phyloP scores from a whole-genome alignment of 2,888 invertebrate species.

The Rhodophaea formosa region DNA sequence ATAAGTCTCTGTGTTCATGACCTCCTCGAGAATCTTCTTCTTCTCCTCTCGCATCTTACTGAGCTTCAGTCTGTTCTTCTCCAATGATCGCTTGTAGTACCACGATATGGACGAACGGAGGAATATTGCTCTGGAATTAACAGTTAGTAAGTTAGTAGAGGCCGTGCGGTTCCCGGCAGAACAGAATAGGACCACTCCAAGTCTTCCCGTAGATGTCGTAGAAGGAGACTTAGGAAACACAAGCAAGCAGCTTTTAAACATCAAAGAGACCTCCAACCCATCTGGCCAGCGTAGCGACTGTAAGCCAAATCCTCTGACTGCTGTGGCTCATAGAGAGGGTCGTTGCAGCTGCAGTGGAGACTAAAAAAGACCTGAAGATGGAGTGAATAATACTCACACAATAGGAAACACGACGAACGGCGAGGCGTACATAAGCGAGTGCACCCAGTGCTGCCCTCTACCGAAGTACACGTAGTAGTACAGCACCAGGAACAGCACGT shows the following conservation, averaged over 20 bases:
- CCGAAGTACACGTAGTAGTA: constrained; percentile 92
- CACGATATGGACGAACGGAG: constrained; percentile 90
- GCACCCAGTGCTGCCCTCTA: constrained; percentile 85
- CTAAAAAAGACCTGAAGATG: too few relatives aligned
- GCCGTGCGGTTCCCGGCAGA: too few relatives aligned
- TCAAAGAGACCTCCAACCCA: too few relatives aligned
- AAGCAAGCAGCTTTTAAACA: too few relatives aligned
- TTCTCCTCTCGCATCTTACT: constrained; percentile 88
- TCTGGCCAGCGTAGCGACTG: too few relatives aligned
- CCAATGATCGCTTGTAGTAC: constrained; percentile 92
- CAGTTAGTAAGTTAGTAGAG: too few relatives aligned
- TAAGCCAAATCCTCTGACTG: too few relatives aligned
- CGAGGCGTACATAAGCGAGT: constrained; percentile 87
- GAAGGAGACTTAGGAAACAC: too few relatives aligned
- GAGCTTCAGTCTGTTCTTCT: constrained; percentile 88
- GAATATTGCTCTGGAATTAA: constrained; percentile 85
- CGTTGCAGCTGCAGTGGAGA: too few relatives aligned
- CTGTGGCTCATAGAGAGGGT: too few relatives aligned
- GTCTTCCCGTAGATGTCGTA: too few relatives aligned
- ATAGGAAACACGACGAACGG: constrained; percentile 91
- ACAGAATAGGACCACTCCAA: too few relatives aligned
- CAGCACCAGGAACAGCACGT: constrained; percentile 85
- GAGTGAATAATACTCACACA: constrained; percentile 90
- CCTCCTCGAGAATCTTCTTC: constrained; percentile 94
- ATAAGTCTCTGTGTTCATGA: constrained; percentile 98